Evolutionary conservation across 2,888 invertebrate genomes (phyloP), one percentile per base, ranked within the genome.

Genomic region (Meiosimyza platycephala): DNA sequence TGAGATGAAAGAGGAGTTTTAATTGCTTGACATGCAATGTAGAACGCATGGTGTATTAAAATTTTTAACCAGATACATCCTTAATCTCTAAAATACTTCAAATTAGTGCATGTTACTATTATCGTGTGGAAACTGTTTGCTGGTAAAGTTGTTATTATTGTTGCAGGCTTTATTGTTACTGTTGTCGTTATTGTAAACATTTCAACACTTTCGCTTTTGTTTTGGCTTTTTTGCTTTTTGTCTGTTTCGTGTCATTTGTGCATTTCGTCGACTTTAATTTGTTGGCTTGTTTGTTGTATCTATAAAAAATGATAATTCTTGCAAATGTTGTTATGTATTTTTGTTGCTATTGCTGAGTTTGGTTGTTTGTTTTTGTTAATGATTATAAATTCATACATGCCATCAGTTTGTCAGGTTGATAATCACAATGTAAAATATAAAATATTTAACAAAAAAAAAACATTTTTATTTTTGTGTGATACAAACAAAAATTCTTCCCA

Each of bases 151-250:
- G 40, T 9, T 9, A 40, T 40, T 6, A 9, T 40, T 6, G 9
- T 40, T 40, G 40, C 40, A 7, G 9, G 1, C 1, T 40, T 40
- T 40, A 28, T 48, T 60, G 50, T 40, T 68, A 47, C n/a, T 54
- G 47, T 33, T 54, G 33, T 70, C 66, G 59, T 33, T 57, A 13
- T 51, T 71, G 69, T 80, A 83, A 79, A 82, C 79, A 81, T 81
- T 81, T 81, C 83, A 81, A 83, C 81, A 81, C 81, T 81, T 81
- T 81, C 81, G 81, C 81, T 81, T 81, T 81, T 83, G 81, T 40
- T 40, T 40, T 40, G 6, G 40, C 0, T 6, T 40, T 40, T 40
- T 81, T 28, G 28, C 28, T 76, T 74, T 78, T 81, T 81, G 81
- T 76, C 78, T 80, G 82, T 82, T 80, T 80, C 40, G 80, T 78